Base-by-base conservation (phyloP, 2,888 invertebrate genomes). In the Gymnocheta viridis region DNA sequence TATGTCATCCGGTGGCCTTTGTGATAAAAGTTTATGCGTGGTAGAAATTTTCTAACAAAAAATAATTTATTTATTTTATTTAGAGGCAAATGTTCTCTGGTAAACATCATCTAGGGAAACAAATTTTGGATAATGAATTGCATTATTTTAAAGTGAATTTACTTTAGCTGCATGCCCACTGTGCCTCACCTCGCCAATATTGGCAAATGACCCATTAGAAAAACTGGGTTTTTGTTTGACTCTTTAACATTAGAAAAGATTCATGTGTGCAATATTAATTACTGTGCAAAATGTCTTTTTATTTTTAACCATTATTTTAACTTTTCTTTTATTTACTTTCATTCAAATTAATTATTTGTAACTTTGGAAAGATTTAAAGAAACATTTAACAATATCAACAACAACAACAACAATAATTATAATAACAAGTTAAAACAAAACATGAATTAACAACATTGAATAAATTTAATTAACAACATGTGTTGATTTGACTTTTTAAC, bases 391-490 rank as follows among this genome's bases (percentile, higher is more conserved):
- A 41, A 38, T 12, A 35, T 7, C 19, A 70, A 29, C 10, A 41
- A 44, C 2, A 17, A 54, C 41, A 41, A 14, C 4, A 41, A 41
- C n/a, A 41, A 41, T 41, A 41, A 32, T n/a, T n/a, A n/a, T 4
- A 19, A 54, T 29, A 54, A 38, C 19, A 35, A 44, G n/a, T n/a
- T 24, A 56, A 66, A 66, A 66, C 6, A 62, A 67, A 67, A 82
- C 82, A 77, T 67, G 58, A 79, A 72, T 83, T 80, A 70, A 47
- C 22, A 49, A 27, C 14, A 27, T 22, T 27, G 22, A 54, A 54
- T 54, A 54, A 51, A 70, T 79, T 83, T 79, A 83, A 83, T 83
- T 79, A 76, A 83, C 17, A 76, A 76, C 80, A 83, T 70, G 58
- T 83, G 70, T 83, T 58, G 58, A 58, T 66, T 76, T 54, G 70